phyloP scores from a whole-genome alignment of 2,797 vertebrate genomes.

The Neosalanx taihuensis region DNA sequence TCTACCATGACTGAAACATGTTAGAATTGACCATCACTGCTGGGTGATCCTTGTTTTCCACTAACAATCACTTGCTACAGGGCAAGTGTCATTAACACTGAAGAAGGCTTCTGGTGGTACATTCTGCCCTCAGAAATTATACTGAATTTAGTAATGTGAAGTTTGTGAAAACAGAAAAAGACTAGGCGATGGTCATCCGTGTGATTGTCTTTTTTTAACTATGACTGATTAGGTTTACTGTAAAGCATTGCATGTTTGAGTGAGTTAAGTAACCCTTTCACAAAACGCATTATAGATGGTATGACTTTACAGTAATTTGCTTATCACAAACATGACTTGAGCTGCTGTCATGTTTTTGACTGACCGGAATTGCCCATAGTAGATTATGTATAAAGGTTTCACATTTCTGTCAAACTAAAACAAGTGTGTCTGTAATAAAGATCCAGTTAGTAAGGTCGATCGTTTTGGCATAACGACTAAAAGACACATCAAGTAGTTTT shows the following conservation, averaged over 20 bases:
- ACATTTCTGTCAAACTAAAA: too few species aligned
- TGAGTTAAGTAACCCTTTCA: neutral
- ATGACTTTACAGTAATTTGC: neutral
- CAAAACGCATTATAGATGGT: neutral
- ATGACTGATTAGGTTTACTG: neutral
- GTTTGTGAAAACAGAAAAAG: too few species aligned
- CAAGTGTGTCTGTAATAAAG: constrained; percentile 20
- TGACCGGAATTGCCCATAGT: neutral
- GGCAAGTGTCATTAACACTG: neutral
- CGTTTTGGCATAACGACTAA: neutral
- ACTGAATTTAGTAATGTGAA: too few species aligned
- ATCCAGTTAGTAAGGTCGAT: constrained; percentile 56
- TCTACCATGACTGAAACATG: neutral
- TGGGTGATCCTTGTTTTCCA: neutral
- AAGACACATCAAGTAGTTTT: too few species aligned
- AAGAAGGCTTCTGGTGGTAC: neutral
- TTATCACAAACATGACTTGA: neutral
- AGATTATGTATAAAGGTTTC: neutral
- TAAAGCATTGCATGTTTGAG: neutral
- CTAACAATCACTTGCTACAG: neutral
- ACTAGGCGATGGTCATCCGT: too few species aligned
- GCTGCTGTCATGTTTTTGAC: neutral
- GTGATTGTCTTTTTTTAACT: neutral
- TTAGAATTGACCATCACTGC: neutral
- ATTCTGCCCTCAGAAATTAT: too few species aligned